These are phyloP conservation scores for Mormyrus lacerda DNA, from an alignment of 2,113 vertebrate genomes.

Conservation along the genomic window DNA sequence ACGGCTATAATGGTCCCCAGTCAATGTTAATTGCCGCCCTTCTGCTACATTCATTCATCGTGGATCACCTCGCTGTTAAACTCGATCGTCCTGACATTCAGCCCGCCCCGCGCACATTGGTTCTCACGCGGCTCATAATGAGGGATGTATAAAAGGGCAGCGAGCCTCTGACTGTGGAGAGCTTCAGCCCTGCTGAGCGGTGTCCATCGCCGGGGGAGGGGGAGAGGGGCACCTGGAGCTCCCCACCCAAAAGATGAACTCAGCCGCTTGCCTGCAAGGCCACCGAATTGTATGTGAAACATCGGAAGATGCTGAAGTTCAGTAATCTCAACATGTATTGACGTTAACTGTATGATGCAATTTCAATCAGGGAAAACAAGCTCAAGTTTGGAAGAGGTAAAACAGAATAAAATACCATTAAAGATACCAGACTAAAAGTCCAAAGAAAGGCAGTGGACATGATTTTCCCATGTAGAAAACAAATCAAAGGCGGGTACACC, in stretches of 20 bases:
- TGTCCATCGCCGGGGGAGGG: not conserved
- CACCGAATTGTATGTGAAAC: not conserved
- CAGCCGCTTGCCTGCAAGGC: not conserved
- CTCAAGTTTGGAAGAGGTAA: not conserved
- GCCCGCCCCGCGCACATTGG: not conserved
- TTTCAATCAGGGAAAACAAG: not conserved
- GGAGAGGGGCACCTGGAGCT: not conserved
- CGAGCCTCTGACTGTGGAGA: not conserved
- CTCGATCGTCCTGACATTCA: not conserved
- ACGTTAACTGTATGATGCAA: too few relatives aligned
- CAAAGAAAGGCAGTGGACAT: not conserved
- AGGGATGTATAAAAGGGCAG: not conserved
- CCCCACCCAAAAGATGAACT: not conserved
- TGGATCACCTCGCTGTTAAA: not conserved
- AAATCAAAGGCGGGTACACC: conserved; percentile 3
- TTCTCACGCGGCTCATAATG: not conserved
- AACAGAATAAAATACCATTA: not conserved
- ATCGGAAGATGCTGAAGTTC: not conserved
- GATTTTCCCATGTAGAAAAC: not conserved
- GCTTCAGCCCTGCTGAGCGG: not conserved
- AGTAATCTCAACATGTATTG: not conserved
- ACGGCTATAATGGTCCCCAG: not conserved
- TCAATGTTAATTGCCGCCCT: not conserved
- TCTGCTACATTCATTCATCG: not conserved
- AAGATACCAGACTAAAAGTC: not conserved